Percentiles rank a stretch among this genome's conserved stretches.
Conservation (phyloP, 2,113 vertebrate species). For the Hippolais icterina region DNA sequence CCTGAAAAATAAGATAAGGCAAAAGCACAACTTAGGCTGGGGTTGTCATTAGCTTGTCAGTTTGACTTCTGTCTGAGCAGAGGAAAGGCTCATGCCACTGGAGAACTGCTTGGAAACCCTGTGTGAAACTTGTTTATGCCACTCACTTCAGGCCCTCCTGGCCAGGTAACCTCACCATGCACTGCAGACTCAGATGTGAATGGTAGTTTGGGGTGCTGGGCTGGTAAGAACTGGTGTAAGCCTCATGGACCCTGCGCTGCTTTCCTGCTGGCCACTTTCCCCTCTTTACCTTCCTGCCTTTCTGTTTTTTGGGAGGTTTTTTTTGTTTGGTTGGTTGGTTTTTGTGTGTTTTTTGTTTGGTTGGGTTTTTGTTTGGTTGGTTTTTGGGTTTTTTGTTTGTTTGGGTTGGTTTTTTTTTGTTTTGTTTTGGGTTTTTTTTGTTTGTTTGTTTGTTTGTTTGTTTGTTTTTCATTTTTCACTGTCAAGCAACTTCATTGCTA, state of each 20-base stretch:
- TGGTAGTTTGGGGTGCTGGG: neutral
- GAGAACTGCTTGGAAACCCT: neutral
- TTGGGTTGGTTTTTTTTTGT: too few relatives aligned
- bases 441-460: neutral
- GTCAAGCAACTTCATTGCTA: neutral
- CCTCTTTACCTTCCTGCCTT: neutral
- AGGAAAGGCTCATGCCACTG: neutral
- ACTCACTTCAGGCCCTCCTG: neutral
- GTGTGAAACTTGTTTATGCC: neutral
- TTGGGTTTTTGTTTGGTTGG: too few relatives aligned
- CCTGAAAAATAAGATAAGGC: neutral
- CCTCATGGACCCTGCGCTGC: neutral
- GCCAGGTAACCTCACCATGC: neutral
- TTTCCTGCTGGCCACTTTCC: neutral
- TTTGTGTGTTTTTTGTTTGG: too few relatives aligned
- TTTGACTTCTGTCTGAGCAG: neutral
- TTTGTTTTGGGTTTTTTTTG: neutral
- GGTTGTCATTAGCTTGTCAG: neutral
- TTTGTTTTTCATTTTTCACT: neutral
- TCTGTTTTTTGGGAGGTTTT: neutral
- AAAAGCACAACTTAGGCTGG: neutral
- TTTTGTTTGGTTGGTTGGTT: too few relatives aligned
- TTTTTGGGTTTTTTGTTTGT: neutral
- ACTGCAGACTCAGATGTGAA: rapidly evolving
- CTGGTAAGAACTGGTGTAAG: neutral